phyloP scores from a whole-genome alignment of 2,797 vertebrate species.

The Sebastes umbrosus region DNA sequence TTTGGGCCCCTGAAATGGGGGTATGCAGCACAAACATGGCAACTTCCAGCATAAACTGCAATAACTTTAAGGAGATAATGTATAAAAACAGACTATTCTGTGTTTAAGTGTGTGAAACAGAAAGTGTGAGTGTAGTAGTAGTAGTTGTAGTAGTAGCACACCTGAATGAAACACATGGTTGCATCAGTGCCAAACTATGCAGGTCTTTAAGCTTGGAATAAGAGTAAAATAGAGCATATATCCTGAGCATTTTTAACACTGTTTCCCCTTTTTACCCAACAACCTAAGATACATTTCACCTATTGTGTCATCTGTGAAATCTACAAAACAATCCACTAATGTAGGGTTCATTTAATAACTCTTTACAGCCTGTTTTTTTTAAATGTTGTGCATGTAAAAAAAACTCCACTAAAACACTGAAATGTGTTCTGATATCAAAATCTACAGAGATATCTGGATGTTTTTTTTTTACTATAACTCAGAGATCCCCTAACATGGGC shows the following conservation, averaged over 20 bases:
- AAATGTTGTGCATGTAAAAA: background rate
- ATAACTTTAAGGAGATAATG: background rate
- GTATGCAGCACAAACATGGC: background rate
- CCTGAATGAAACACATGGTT: constrained; percentile 50
- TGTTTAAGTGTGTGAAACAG: background rate
- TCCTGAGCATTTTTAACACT: background rate
- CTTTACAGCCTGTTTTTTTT: background rate
- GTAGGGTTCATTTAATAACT: too few relatives aligned
- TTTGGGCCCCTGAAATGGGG: background rate
- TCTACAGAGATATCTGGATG: background rate
- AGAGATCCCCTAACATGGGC: background rate
- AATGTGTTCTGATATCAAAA: background rate
- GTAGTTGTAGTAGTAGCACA: constrained; percentile 5
- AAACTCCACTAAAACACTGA: background rate
- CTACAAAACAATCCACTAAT: too few relatives aligned
- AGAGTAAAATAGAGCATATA: background rate
- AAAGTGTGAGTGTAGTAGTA: background rate
- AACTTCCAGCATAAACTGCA: background rate
- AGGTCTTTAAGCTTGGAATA: background rate
- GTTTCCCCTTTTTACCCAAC: background rate
- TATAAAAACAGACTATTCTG: background rate
- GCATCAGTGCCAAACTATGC: constrained; percentile 28
- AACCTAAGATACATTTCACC: too few relatives aligned
- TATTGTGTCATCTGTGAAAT: too few relatives aligned
- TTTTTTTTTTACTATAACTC: background rate